Conservation (phyloP, 2,797 vertebrate genomes). For the Momotus momota region DNA sequence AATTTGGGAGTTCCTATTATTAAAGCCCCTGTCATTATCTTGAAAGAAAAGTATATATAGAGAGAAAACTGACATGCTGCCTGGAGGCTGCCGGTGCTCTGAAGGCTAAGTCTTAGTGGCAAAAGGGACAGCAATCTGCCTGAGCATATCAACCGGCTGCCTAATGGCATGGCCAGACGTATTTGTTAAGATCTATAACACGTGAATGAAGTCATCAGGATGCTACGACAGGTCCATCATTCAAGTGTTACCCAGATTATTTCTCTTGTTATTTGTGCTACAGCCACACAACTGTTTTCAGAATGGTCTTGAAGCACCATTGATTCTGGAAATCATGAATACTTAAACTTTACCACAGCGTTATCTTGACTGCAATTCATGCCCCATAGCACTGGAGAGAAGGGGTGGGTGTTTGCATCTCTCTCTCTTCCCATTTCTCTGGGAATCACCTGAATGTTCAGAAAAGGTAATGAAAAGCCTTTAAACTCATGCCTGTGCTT, state of each 20-base stretch:
- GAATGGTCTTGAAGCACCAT: neutral
- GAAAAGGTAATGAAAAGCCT: slow-evolving; percentile 2
- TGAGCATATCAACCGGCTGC: neutral
- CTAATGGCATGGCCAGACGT: neutral
- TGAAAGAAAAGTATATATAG: neutral
- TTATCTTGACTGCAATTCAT: neutral
- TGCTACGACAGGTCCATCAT: neutral
- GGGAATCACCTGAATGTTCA: neutral
- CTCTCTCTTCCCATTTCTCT: neutral
- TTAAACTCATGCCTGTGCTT: neutral
- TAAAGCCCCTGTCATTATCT: slow-evolving; percentile 20
- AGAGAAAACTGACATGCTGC: neutral
- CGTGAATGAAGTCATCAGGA: neutral
- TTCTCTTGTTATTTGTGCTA: neutral
- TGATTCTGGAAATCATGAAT: neutral
- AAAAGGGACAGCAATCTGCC: neutral
- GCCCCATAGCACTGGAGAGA: fast-evolving
- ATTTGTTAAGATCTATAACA: neutral
- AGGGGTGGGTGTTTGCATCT: neutral
- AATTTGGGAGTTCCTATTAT: slow-evolving; percentile 30
- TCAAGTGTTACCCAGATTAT: neutral
- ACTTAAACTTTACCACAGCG: neutral
- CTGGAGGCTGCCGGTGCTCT: neutral
- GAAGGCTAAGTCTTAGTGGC: neutral
- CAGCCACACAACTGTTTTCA: neutral